Evolutionary conservation across 1,140 invertebrate genomes (phyloP), one percentile per base, ranked within the genome.

Genomic region (Cryptotermes secundus): DNA sequence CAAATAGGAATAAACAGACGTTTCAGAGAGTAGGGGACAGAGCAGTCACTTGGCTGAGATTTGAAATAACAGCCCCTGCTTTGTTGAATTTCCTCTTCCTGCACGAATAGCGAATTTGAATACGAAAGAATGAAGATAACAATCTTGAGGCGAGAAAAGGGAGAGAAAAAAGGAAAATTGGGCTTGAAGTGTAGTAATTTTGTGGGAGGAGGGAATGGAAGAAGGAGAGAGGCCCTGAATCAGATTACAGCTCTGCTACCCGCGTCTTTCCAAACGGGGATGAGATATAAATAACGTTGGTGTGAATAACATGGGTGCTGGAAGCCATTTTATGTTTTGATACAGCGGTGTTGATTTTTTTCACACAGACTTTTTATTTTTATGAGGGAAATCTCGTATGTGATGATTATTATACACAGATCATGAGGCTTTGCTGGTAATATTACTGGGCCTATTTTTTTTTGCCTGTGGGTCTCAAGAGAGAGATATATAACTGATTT

Each of bases 131-230:
- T 24, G 35, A 34, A n/a, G 81, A 49, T 82, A 59, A 82, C 24
- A 82, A 82, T 82, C 35, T 82, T 14, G 38, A 42, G n/a, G 38
- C 34, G 38, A 59, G 26, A 26, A 82, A 59, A 45, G 35, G 22
- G 34, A 49, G n/a, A 26, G 31, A 82, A 82, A 31, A 82, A 0
- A 59, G 16, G 38, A 38, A 82, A 82, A 82, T 82, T 82, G 81
- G 49, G 49, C 34, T 82, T 82, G 81, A 82, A 38, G 38, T n/a
- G 38, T 82, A 82, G 81, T 82, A 82, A 82, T 82, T 82, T 82
- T 82, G 81, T 82, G 81, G 81, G 34, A 31, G 38, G 31, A 26
- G 81, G 53, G 9, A 26, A 80, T 80, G 34, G 3, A 38, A 35
- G 12, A 35, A 14, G 31, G 34, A 19, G 81, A 45, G 9, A 72